A percentile compares a stretch with the other conserved stretches of the same genome.
phyloP scores from a whole-genome alignment of 2,888 invertebrate species.

The Lithophane socia region DNA sequence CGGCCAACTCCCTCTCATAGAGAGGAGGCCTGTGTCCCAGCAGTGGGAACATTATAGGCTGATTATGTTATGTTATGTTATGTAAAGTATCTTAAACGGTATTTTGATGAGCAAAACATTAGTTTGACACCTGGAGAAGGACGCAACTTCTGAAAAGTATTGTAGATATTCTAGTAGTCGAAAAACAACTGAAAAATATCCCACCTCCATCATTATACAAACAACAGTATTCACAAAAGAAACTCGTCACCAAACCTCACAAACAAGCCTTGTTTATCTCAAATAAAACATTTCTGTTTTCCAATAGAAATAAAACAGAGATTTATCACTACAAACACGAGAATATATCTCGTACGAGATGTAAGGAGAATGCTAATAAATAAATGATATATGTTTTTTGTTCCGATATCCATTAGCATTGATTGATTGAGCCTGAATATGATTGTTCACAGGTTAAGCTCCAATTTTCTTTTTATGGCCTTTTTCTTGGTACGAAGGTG shows the following conservation, averaged over 20 bases:
- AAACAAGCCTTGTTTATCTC: constrained; percentile 44
- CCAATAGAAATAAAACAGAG: constrained; percentile 54
- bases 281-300: constrained; percentile 50
- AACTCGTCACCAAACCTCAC: constrained; percentile 15
- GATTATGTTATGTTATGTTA: no score
- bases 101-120: not conserved
- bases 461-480: constrained; percentile 23
- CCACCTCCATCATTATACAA: not conserved
- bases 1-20: no score
- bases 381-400: constrained; percentile 66
- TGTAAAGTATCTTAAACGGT: no score
- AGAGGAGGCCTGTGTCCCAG: no score
- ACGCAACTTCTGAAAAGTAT: not conserved
- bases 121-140: not conserved
- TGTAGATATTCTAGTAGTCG: not conserved
- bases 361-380: constrained; percentile 45
- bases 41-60: no score
- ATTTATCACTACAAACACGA: constrained; percentile 55
- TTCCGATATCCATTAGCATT: constrained; percentile 57
- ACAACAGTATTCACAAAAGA: constrained; percentile 23
- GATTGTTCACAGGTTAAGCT: constrained; percentile 43
- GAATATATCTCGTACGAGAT: constrained; percentile 23
- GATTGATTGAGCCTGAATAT: constrained; percentile 59
- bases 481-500: constrained; percentile 3
- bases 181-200: not conserved